Evolutionary conservation across 2,113 vertebrate species (phyloP).

Genomic region (Heterotilapia buettikoferi): DNA sequence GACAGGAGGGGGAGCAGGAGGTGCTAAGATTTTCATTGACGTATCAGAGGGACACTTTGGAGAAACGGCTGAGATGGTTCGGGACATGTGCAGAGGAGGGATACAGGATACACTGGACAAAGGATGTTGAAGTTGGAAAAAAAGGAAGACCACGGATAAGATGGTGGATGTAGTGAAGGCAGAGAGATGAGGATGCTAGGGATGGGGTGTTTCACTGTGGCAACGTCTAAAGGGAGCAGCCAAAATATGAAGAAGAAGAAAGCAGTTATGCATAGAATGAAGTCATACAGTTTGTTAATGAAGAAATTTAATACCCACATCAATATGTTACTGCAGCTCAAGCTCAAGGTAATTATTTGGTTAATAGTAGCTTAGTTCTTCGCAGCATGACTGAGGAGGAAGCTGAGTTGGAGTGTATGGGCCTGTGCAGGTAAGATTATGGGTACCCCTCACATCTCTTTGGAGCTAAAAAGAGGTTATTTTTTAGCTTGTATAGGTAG

Average conservation of each 20-base stretch:
- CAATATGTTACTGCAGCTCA: background rate
- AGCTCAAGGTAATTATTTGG: background rate
- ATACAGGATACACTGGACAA: background rate
- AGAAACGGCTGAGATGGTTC: background rate
- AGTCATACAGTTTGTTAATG: background rate
- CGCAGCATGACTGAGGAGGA: background rate
- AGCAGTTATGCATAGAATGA: background rate
- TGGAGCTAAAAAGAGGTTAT: background rate
- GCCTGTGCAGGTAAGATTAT: background rate
- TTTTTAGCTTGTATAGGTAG: background rate
- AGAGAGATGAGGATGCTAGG: background rate
- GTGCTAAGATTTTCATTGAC: background rate
- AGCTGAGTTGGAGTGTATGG: background rate
- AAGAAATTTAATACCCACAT: background rate
- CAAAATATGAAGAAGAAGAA: background rate
- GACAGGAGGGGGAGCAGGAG: background rate
- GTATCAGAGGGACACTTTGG: background rate
- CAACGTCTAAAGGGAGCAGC: background rate
- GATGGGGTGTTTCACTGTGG: background rate
- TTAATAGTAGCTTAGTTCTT: background rate
- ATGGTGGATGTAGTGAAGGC: background rate
- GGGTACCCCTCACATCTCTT: background rate
- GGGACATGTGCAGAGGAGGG: background rate
- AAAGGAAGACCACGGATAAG: background rate
- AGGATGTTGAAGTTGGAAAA: background rate